Percentiles rank a stretch among this genome's conserved stretches.
Conservation (phyloP, 2,797 vertebrate genomes). For the Catamblyrhynchus diadema region DNA sequence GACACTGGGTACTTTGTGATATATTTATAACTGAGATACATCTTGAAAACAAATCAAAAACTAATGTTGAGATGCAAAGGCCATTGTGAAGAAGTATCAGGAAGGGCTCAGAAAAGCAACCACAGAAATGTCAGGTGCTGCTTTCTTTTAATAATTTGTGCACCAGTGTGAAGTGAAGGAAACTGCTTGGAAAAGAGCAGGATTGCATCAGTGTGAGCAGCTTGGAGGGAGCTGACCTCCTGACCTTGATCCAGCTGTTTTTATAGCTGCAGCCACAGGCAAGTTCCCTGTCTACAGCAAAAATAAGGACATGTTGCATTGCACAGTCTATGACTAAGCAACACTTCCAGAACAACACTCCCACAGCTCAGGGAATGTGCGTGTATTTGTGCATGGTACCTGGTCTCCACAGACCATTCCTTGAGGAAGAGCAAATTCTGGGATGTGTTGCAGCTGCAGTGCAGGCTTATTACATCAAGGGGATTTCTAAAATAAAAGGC, state of each 20-base stretch:
- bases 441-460: background rate
- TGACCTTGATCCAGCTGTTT: background rate
- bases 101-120: background rate
- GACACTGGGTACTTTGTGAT: background rate
- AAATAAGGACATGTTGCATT: background rate
- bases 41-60: background rate
- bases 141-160: background rate
- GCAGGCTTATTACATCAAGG: background rate
- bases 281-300: background rate
- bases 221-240: background rate
- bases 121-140: background rate
- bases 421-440: background rate
- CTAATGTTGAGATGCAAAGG: background rate
- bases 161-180: background rate
- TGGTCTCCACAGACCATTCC: fast-evolving
- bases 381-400: fast-evolving
- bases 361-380: fast-evolving
- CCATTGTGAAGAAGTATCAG: background rate
- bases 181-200: background rate
- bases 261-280: background rate
- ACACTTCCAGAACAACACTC: background rate
- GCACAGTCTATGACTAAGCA: background rate
- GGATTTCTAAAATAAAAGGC: background rate
- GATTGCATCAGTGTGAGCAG: background rate
- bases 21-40: background rate